Base-by-base conservation (phyloP, 2,888 invertebrate genomes). In the Thysanoteuthis rhombus region DNA sequence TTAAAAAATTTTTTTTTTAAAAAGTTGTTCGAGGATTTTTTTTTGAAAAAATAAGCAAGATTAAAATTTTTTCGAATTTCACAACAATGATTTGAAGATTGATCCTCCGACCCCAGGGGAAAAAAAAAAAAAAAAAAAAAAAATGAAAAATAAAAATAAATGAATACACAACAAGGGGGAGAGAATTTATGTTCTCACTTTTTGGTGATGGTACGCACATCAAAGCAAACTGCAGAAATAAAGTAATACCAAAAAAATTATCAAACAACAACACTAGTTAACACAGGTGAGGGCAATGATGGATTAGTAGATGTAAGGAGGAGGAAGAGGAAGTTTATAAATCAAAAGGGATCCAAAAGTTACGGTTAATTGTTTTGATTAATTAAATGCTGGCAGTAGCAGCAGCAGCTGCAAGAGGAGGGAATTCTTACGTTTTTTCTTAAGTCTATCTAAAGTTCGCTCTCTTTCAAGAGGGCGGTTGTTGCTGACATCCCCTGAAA, bases 371-470 rank as follows among this genome's bases (percentile, higher is more conserved):
- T 28, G 58, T 58, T 36, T 75, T 75, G 12, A 75, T 75, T 75
- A n/a, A 75, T 75, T 75, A n/a, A 75, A 75, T 75, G 75, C 75
- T 75, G n/a, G 75, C 28, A 58, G 58, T 25, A 75, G 75, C 75
- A 75, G 75, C 75, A 75, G 75, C 75, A 75, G 75, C 75, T n/a
- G 75, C 75, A 45, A 52, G 75, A 36, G 75, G 75, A 75, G 75
- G 40, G 92, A 89, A 52, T n/a, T 93, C 97, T 96, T 96, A 97
- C 96, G 96, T 95, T 97, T 97, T 94, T 96, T 95, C 94, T 95
- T 96, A 94, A 97, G 95, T 93, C 96, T 95, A 95, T 96, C 96
- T 95, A 97, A 94, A 16, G 96, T 96, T 94, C 95, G 95, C 94
- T 97, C 97, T 94, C 96, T 94, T 93, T 96, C 96, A 94, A 95